A percentile compares a stretch with the other conserved stretches of the same genome.
phyloP scores from a whole-genome alignment of 2,113 vertebrate genomes.

The Nyctibius bracteatus region DNA sequence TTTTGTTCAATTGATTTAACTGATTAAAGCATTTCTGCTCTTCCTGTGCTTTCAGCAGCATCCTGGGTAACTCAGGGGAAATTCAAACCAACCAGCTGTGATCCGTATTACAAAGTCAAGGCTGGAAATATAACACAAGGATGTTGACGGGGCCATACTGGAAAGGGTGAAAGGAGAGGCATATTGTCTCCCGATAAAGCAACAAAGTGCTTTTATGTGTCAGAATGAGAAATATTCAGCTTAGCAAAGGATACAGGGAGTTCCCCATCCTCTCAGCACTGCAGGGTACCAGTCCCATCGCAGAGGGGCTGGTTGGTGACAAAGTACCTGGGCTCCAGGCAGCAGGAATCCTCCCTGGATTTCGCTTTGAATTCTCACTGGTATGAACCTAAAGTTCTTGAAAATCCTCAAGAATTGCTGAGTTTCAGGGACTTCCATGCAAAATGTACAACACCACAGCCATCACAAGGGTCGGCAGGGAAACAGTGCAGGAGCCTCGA shows the following conservation, averaged over 20 bases:
- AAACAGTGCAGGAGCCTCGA: neutral
- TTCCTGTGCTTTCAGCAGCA: constrained; percentile 25
- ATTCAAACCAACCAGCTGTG: constrained; percentile 56
- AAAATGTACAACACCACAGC: neutral
- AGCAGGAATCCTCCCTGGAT: neutral
- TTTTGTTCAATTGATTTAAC: neutral
- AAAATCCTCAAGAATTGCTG: neutral
- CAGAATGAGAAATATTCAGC: neutral
- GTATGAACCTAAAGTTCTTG: neutral
- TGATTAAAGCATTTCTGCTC: constrained; percentile 50
- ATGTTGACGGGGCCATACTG: neutral
- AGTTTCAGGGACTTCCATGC: neutral
- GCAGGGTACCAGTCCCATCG: neutral
- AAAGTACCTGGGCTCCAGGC: neutral
- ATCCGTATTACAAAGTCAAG: constrained; percentile 19
- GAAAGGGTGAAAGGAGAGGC: neutral
- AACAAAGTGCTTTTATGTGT: neutral
- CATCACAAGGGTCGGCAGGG: rapidly evolving
- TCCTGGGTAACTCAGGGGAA: constrained; percentile 54
- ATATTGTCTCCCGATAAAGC: neutral
- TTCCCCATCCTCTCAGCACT: neutral
- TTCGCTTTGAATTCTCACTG: neutral
- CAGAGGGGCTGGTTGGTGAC: neutral
- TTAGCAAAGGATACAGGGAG: neutral
- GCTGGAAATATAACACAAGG: constrained; percentile 27